A percentile compares a stretch with the other conserved stretches of the same genome.
Evolutionary conservation across 2,888 invertebrate genomes (phyloP).

Genomic region (Polydrusus cervinus): DNA sequence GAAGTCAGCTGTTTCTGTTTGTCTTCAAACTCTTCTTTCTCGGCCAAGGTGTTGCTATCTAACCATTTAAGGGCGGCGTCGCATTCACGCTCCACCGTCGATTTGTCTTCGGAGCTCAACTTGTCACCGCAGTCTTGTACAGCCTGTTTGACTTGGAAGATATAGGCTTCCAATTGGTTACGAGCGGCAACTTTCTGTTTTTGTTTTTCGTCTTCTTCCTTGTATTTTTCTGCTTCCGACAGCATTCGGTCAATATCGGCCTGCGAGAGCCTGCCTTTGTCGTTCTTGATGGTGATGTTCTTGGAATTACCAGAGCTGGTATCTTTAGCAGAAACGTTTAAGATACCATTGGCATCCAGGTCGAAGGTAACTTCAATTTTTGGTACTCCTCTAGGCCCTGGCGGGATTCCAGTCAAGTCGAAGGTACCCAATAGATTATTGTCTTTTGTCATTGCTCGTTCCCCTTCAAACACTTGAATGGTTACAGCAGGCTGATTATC

Average conservation of each 20-base stretch:
- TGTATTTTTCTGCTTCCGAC: conserved; percentile 41
- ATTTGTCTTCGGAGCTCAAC: conserved; percentile 79
- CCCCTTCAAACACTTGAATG: conserved; percentile 79
- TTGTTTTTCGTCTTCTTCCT: conserved; percentile 76
- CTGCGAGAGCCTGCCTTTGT: conserved; percentile 41
- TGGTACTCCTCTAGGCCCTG: conserved; percentile 80
- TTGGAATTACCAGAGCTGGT: conserved; percentile 78
- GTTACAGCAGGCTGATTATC: conserved; percentile 80
- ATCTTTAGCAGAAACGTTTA: conserved; percentile 76
- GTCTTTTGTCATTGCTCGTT: conserved; percentile 87
- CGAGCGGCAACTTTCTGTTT: conserved; percentile 79
- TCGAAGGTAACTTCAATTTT: conserved; percentile 83
- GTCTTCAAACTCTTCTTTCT: conserved; percentile 79
- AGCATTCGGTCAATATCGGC: conserved; percentile 43
- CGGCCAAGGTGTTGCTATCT: conserved; percentile 79
- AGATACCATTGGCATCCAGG: conserved; percentile 83
- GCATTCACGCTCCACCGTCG: conserved; percentile 73
- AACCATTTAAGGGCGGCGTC: conserved; percentile 79
- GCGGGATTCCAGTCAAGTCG: conserved; percentile 80
- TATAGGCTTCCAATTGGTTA: conserved; percentile 82
- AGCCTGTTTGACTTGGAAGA: conserved; percentile 81
- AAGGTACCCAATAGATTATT: conserved; percentile 81
- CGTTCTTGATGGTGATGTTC: conserved; percentile 86
- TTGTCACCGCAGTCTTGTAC: conserved; percentile 77
- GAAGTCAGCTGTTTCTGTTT: conserved; percentile 73